phyloP scores from a whole-genome alignment of 2,797 vertebrate species.

The Syngnathus rostellatus region DNA sequence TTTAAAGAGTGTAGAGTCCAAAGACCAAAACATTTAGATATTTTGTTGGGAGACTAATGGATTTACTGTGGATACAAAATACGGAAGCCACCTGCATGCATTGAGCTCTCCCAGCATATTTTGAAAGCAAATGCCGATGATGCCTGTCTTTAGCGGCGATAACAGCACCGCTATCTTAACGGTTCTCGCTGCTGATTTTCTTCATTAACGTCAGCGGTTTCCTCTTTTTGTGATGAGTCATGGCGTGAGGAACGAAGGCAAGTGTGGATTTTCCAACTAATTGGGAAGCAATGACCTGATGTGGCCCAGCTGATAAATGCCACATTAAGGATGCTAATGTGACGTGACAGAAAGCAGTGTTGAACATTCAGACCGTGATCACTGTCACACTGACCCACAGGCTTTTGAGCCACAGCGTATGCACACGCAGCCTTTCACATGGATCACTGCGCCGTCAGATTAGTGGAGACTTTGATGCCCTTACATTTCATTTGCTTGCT shows the following conservation, averaged over 20 bases:
- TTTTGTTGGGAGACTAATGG: background rate
- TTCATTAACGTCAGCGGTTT: constrained; percentile 23
- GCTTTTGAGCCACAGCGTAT: constrained; percentile 21
- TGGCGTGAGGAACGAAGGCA: constrained; percentile 12
- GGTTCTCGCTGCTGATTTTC: constrained; percentile 26
- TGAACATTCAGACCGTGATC: constrained; percentile 43
- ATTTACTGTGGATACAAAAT: background rate
- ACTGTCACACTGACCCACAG: constrained; percentile 38
- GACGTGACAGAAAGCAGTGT: constrained; percentile 49
- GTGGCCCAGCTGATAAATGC: constrained; percentile 34
- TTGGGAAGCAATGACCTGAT: constrained; percentile 46
- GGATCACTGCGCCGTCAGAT: constrained; percentile 13
- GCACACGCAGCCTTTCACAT: constrained; percentile 10
- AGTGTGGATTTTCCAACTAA: constrained; percentile 37
- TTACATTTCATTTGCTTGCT: background rate
- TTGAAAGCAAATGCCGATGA: background rate
- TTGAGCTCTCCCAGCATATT: background rate
- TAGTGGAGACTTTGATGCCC: background rate
- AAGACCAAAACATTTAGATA: background rate
- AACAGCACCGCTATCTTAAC: background rate
- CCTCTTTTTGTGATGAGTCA: constrained; percentile 22
- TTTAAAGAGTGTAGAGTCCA: background rate
- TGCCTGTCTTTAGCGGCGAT: background rate
- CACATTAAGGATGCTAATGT: constrained; percentile 39
- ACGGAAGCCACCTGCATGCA: too few relatives aligned